Conservation (phyloP, 2,888 invertebrate genomes). For the Scaptomyza tumidula region DNA sequence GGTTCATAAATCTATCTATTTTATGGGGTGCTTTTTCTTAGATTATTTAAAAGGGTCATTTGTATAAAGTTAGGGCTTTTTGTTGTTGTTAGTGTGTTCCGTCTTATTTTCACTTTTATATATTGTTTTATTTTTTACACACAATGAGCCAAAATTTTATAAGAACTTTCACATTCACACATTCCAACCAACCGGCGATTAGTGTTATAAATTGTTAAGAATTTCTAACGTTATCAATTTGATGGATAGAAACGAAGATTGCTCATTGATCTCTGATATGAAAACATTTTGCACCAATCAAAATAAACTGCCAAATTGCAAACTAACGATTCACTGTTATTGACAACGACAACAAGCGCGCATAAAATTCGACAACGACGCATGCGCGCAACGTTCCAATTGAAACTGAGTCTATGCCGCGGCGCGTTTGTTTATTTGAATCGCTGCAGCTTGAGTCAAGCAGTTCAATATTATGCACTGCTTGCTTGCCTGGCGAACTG, state of each 20-base stretch:
- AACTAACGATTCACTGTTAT: slow-evolving; percentile 3
- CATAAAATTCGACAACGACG: slow-evolving; percentile 42
- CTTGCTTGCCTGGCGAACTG: slow-evolving; percentile 34
- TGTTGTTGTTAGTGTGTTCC: slow-evolving; percentile 20
- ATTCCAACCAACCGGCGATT: background rate
- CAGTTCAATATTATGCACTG: slow-evolving; percentile 50
- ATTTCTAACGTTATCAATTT: background rate
- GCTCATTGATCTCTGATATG: background rate
- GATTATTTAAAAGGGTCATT: slow-evolving; percentile 53
- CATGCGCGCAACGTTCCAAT: slow-evolving; percentile 71
- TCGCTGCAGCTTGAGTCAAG: slow-evolving; percentile 34
- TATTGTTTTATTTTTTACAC: slow-evolving; percentile 9
- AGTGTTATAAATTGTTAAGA: slow-evolving; percentile 22
- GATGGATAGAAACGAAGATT: background rate
- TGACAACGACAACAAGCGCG: slow-evolving; percentile 22
- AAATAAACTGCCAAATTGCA: slow-evolving; percentile 4
- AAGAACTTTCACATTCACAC: slow-evolving; percentile 54
- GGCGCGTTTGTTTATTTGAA: slow-evolving; percentile 69
- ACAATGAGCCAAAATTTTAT: slow-evolving; percentile 42
- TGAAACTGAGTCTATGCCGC: slow-evolving; percentile 64
- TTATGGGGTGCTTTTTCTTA: slow-evolving; percentile 20
- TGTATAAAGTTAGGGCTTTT: slow-evolving; percentile 26
- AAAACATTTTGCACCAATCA: slow-evolving; percentile 7
- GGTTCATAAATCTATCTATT: slow-evolving; percentile 51
- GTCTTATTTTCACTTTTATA: slow-evolving; percentile 55